phyloP scores from a whole-genome alignment of 2,797 vertebrate species.

The Melopsittacus undulatus region DNA sequence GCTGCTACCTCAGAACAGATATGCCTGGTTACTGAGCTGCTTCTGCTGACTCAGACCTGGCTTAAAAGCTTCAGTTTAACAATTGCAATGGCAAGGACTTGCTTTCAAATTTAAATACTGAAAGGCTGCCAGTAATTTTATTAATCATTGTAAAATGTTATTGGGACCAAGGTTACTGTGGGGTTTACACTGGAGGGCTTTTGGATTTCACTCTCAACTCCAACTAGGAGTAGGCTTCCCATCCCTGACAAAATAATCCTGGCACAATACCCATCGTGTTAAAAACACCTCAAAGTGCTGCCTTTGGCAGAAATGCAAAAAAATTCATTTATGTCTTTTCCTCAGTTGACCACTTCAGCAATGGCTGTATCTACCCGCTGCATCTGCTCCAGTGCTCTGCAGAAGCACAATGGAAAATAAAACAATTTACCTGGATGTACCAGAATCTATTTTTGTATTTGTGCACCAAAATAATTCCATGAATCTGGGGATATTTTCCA shows the following conservation, averaged over 20 bases:
- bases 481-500: not conserved
- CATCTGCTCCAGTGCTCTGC: not conserved
- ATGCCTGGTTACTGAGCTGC: constrained; percentile 25
- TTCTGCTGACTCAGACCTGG: constrained; percentile 55
- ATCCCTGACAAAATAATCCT: not conserved
- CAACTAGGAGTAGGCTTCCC: not conserved
- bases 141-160: not conserved
- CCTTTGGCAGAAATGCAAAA: not conserved
- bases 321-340: not conserved
- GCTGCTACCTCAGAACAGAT: constrained; percentile 14
- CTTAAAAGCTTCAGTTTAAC: constrained; percentile 30
- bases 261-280: not conserved
- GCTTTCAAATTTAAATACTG: constrained; percentile 11
- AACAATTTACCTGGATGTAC: not conserved
- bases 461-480: not conserved
- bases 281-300: not conserved
- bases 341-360: not conserved
- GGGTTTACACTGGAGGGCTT: not conserved
- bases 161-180: not conserved
- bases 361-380: not conserved
- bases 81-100: not conserved
- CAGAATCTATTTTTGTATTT: not conserved
- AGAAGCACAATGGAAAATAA: not conserved
- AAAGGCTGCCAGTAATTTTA: not conserved
- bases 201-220: not conserved